Percentiles rank a stretch among this genome's conserved stretches.
phyloP scores from a whole-genome alignment of 1,140 invertebrate genomes.

The Anoplolepis gracilipes region DNA sequence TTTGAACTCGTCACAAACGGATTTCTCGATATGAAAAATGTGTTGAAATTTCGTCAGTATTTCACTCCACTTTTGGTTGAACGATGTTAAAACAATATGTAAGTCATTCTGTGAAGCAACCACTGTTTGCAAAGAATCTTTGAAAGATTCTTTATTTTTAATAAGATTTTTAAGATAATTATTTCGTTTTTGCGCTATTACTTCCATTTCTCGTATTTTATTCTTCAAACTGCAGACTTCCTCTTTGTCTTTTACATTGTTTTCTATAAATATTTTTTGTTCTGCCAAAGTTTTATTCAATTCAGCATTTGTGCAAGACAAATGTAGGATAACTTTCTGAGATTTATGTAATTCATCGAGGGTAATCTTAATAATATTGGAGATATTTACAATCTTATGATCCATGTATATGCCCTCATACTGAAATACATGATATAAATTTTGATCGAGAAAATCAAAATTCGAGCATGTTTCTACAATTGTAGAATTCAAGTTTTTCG shows the following conservation, averaged over 20 bases:
- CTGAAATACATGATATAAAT: background rate
- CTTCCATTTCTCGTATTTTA: constrained; percentile 61
- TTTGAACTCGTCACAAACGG: constrained; percentile 74
- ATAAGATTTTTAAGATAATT: constrained; percentile 68
- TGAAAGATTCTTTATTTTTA: constrained; percentile 72
- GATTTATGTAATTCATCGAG: constrained; percentile 46
- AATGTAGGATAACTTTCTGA: constrained; percentile 53
- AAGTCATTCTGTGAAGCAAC: constrained; percentile 70
- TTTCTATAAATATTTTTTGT: constrained; percentile 60
- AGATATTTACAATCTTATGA: constrained; percentile 43
- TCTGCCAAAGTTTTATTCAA: constrained; percentile 58
- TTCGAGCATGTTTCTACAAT: constrained; percentile 21
- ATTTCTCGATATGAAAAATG: constrained; percentile 55
- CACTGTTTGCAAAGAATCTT: constrained; percentile 70
- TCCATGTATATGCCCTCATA: background rate
- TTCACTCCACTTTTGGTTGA: constrained; percentile 68
- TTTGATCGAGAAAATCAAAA: constrained; percentile 17
- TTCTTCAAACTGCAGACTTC: constrained; percentile 54
- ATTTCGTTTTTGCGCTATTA: constrained; percentile 65
- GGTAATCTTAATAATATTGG: constrained; percentile 41
- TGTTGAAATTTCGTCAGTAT: constrained; percentile 62
- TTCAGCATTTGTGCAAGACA: constrained; percentile 62
- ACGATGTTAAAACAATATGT: constrained; percentile 63
- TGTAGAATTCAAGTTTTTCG: constrained; percentile 50
- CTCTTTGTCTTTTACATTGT: constrained; percentile 54